These are phyloP conservation scores for Pelvicachromis taeniatus DNA, from an alignment of 2,113 vertebrate genomes.

Conservation along the genomic window DNA sequence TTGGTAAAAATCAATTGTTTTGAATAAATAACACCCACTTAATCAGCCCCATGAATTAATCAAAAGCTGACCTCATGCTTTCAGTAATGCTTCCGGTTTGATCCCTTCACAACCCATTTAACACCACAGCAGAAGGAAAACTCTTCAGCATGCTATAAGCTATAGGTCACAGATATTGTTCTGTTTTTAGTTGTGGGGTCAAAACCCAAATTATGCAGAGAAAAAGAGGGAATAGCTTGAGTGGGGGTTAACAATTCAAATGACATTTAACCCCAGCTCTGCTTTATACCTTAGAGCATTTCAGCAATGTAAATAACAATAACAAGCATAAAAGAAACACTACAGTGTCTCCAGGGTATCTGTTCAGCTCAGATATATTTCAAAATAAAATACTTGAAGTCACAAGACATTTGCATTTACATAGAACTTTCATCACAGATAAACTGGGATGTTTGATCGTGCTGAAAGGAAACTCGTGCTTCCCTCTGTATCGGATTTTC, in stretches of 20 bases:
- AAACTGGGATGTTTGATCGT: background rate
- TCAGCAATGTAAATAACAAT: background rate
- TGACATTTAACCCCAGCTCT: slow-evolving; percentile 15
- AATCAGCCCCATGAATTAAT: slow-evolving; percentile 25
- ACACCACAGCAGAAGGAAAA: background rate
- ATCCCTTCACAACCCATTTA: slow-evolving; percentile 22
- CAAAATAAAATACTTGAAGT: background rate
- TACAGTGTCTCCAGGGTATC: background rate
- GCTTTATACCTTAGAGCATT: background rate
- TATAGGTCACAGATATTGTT: background rate
- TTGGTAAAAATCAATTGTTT: slow-evolving; percentile 20
- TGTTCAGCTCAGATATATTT: background rate
- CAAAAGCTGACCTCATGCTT: slow-evolving; percentile 18
- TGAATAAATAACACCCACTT: slow-evolving; percentile 34
- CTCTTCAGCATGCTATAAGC: background rate
- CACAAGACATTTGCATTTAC: background rate
- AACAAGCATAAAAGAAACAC: background rate
- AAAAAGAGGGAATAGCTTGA: background rate
- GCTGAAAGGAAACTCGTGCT: background rate
- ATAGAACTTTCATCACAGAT: background rate
- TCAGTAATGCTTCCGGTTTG: background rate
- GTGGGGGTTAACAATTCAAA: slow-evolving; percentile 32
- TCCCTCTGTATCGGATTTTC: background rate
- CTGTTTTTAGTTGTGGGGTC: background rate
- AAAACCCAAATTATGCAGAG: background rate